Evolutionary conservation across 2,797 vertebrate genomes (phyloP).

Genomic region (Phyllotis vaccarum): DNA sequence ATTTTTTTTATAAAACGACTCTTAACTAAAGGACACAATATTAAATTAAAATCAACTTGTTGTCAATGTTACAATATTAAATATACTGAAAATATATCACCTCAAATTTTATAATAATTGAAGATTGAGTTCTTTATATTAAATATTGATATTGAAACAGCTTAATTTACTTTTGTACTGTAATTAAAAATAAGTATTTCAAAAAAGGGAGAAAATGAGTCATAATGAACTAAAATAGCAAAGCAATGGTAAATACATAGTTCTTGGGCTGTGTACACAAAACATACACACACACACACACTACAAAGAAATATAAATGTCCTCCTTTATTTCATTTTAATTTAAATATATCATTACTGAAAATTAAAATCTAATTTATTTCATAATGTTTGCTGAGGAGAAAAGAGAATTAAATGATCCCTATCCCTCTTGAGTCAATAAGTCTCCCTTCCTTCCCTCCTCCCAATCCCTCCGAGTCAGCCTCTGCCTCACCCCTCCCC

Average conservation of each 20-base stretch:
- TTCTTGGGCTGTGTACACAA: background rate
- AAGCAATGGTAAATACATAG: background rate
- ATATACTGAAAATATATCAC: slow-evolving; percentile 10
- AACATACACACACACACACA: background rate
- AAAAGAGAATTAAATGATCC: background rate
- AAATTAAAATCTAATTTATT: slow-evolving; percentile 44
- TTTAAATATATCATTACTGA: slow-evolving; percentile 5
- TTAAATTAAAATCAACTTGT: background rate
- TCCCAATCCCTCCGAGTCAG: no score
- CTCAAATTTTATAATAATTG: background rate
- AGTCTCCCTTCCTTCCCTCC: no score
- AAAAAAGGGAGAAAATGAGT: background rate
- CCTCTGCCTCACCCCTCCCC: no score
- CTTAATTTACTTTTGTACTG: slow-evolving; percentile 14
- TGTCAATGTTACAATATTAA: slow-evolving; percentile 1
- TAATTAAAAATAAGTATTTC: background rate
- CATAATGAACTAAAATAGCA: slow-evolving; percentile 24
- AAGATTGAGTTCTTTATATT: slow-evolving; percentile 30
- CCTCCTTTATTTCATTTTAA: background rate
- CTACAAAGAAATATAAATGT: background rate
- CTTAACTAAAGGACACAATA: background rate
- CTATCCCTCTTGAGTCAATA: background rate
- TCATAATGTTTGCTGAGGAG: background rate
- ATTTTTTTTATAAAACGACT: slow-evolving; percentile 13
- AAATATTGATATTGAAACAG: background rate